Evolutionary conservation across 2,888 invertebrate species (phyloP).

Genomic region (Andricus curvator): DNA sequence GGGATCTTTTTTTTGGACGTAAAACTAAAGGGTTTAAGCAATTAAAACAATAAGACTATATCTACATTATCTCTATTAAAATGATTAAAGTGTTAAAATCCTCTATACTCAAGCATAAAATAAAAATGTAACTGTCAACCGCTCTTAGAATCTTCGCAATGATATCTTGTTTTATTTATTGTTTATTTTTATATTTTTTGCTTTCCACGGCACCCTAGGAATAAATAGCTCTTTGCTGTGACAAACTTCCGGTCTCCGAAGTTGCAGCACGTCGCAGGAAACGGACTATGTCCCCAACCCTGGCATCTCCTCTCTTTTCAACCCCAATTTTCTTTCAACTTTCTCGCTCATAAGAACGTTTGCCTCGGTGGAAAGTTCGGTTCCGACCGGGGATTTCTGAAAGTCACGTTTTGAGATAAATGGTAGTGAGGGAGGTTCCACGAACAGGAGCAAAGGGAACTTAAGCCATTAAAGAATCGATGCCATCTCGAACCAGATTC

Average conservation of each 20-base stretch:
- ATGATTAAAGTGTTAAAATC: no score
- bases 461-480: conserved; percentile 35
- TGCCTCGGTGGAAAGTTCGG: conserved; percentile 2
- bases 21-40: no score
- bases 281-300: background rate
- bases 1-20: no score
- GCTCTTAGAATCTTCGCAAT: no score
- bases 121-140: no score
- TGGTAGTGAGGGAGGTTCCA: background rate
- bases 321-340: background rate
- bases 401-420: conserved; percentile 33
- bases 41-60: no score
- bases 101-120: no score
- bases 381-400: conserved; percentile 2
- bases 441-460: conserved; percentile 12
- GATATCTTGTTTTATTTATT: background rate
- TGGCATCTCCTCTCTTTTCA: background rate
- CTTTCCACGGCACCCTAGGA: background rate
- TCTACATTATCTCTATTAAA: no score
- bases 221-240: conserved; percentile 4
- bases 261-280: conserved; percentile 2
- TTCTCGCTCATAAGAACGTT: conserved; percentile 19
- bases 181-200: background rate
- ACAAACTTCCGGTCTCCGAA: conserved; percentile 15
- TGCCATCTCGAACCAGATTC: conserved; percentile 10